These are phyloP conservation scores for Rhagium mordax DNA, from an alignment of 2,888 invertebrate species.

Conservation along the genomic window DNA sequence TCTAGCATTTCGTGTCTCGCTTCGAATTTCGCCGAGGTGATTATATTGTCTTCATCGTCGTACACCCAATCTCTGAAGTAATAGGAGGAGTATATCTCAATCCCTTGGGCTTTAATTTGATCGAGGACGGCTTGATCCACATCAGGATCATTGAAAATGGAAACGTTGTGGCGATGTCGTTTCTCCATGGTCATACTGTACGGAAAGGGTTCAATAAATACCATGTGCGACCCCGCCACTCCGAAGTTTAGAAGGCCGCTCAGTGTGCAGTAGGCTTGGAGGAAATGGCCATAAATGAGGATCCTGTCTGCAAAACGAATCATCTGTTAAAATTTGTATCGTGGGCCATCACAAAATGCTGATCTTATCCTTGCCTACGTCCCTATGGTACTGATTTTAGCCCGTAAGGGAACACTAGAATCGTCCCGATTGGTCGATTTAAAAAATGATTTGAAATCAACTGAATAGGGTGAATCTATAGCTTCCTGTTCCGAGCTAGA, in stretches of 20 bases:
- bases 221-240: slow-evolving; percentile 73
- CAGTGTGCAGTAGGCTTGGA: slow-evolving; percentile 79
- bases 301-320: slow-evolving; percentile 58
- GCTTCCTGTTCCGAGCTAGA: too few species aligned
- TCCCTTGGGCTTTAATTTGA: slow-evolving; percentile 65
- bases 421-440: too few species aligned
- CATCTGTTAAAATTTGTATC: not conserved
- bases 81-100: slow-evolving; percentile 72
- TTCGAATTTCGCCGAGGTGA: slow-evolving; percentile 70
- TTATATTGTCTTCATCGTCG: slow-evolving; percentile 59
- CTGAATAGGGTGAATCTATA: too few species aligned
- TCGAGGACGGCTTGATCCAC: slow-evolving; percentile 72
- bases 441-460: too few species aligned
- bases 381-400: too few species aligned
- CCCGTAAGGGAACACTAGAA: too few species aligned
- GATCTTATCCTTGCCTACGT: too few species aligned
- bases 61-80: slow-evolving; percentile 74
- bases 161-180: slow-evolving; percentile 52
- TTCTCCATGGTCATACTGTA: slow-evolving; percentile 53
- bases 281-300: slow-evolving; percentile 79
- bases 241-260: slow-evolving; percentile 76
- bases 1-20: slow-evolving; percentile 69
- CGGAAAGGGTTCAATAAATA: slow-evolving; percentile 74
- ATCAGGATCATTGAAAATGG: slow-evolving; percentile 68
- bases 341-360: too few species aligned